Evolutionary conservation across 2,888 invertebrate genomes (phyloP).

Genomic region (Diogma glabrata): DNA sequence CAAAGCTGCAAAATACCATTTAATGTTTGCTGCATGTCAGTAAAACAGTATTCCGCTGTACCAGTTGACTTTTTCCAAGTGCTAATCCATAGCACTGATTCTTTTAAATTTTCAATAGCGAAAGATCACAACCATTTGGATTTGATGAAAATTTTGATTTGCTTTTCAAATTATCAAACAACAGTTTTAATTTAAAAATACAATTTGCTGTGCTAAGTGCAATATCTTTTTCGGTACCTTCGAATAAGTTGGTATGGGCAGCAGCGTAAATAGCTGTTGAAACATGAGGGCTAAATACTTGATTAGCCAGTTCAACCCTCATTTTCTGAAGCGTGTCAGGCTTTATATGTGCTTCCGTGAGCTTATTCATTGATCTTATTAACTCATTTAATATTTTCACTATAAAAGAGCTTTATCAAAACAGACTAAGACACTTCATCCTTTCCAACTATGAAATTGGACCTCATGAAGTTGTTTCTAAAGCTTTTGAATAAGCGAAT

Average conservation of each 20-base stretch:
- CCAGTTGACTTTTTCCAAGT: not conserved
- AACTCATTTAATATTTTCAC: not conserved
- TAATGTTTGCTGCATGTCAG: not conserved
- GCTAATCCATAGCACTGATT: not conserved
- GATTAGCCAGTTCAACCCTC: conserved; percentile 16
- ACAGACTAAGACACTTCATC: not conserved
- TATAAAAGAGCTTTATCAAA: not conserved
- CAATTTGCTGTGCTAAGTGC: not conserved
- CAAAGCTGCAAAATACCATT: conserved; percentile 4
- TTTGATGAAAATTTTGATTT: not conserved
- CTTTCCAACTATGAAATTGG: not conserved
- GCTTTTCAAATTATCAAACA: not conserved
- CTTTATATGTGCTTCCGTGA: conserved; percentile 15
- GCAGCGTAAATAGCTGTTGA: not conserved
- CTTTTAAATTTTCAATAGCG: not conserved
- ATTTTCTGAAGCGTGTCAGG: conserved; percentile 18
- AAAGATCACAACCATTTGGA: not conserved
- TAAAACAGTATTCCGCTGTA: not conserved
- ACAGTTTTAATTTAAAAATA: not conserved
- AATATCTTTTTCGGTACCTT: not conserved
- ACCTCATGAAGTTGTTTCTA: not conserved
- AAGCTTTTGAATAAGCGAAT: conserved; percentile 2
- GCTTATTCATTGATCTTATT: conserved; percentile 7
- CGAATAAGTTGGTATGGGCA: not conserved
- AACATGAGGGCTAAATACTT: conserved; percentile 14